These are phyloP conservation scores for Apamea sordens DNA, from an alignment of 2,888 invertebrate species.

Conservation along the genomic window DNA sequence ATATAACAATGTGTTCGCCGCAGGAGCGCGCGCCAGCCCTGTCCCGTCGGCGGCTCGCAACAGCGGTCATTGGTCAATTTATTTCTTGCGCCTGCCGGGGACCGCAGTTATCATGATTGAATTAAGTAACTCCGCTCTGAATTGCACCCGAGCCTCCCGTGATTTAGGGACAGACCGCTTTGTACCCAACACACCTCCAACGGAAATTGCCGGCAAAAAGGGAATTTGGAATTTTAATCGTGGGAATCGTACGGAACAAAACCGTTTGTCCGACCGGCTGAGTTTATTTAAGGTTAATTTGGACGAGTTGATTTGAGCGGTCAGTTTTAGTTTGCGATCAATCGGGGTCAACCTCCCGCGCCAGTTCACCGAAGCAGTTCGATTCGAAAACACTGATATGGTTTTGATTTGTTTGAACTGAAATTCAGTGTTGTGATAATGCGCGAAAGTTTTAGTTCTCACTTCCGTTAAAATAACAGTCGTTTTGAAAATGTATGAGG, in stretches of 20 bases:
- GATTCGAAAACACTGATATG: constrained; percentile 69
- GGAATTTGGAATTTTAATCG: constrained; percentile 85
- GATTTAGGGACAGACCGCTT: constrained; percentile 79
- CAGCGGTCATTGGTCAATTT: constrained; percentile 89
- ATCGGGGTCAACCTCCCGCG: constrained; percentile 72
- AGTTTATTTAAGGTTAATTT: constrained; percentile 89
- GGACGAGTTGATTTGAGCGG: constrained; percentile 79
- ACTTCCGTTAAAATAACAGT: constrained; percentile 12
- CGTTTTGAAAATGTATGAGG: neutral
- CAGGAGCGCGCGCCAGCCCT: constrained; percentile 71
- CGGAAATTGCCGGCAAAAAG: constrained; percentile 79
- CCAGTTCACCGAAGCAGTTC: constrained; percentile 63
- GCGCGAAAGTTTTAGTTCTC: constrained; percentile 42
- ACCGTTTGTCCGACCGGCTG: constrained; percentile 51
- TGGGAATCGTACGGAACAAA: constrained; percentile 68
- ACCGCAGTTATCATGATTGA: constrained; percentile 90
- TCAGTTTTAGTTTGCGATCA: constrained; percentile 79
- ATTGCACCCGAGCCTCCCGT: constrained; percentile 78
- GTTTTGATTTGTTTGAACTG: constrained; percentile 64
- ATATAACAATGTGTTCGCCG: neutral
- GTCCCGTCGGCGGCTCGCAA: constrained; percentile 66
- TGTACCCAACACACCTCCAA: constrained; percentile 64
- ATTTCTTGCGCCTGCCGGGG: constrained; percentile 85
- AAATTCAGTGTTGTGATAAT: constrained; percentile 56
- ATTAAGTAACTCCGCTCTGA: constrained; percentile 84